Evolutionary conservation across 2,888 invertebrate species (phyloP).

Genomic region (Drosophila rellima): DNA sequence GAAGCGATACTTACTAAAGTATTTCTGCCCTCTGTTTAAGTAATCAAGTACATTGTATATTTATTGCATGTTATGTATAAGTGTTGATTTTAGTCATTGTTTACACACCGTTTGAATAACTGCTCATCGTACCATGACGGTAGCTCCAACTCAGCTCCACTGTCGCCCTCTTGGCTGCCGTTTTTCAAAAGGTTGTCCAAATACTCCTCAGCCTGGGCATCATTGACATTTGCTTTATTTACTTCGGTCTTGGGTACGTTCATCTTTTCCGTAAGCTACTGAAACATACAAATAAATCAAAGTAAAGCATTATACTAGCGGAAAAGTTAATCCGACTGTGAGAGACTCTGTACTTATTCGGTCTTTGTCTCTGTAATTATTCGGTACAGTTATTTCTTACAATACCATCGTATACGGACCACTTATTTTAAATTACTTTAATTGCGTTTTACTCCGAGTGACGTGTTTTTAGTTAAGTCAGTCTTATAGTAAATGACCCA

Average conservation of each 20-base stretch:
- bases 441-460: too few relatives aligned
- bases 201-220: constrained; percentile 72
- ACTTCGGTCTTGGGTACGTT: constrained; percentile 21
- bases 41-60: not conserved
- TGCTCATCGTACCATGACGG: constrained; percentile 90
- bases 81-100: not conserved
- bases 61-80: not conserved
- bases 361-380: not conserved
- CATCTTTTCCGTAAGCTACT: constrained; percentile 40
- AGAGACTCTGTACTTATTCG: not conserved
- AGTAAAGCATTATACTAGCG: constrained; percentile 32
- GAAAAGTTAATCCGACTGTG: not conserved
- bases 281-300: constrained; percentile 7
- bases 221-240: constrained; percentile 8
- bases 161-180: constrained; percentile 82
- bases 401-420: too few relatives aligned
- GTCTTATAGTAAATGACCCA: too few relatives aligned
- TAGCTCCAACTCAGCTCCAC: constrained; percentile 85
- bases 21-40: constrained; percentile 89
- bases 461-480: too few relatives aligned
- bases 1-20: constrained; percentile 90
- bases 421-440: too few relatives aligned
- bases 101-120: constrained; percentile 88
- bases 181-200: constrained; percentile 80
- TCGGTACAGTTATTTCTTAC: too few relatives aligned